phyloP scores from a whole-genome alignment of 2,888 invertebrate genomes.

The Hirtodrosophila confusa region DNA sequence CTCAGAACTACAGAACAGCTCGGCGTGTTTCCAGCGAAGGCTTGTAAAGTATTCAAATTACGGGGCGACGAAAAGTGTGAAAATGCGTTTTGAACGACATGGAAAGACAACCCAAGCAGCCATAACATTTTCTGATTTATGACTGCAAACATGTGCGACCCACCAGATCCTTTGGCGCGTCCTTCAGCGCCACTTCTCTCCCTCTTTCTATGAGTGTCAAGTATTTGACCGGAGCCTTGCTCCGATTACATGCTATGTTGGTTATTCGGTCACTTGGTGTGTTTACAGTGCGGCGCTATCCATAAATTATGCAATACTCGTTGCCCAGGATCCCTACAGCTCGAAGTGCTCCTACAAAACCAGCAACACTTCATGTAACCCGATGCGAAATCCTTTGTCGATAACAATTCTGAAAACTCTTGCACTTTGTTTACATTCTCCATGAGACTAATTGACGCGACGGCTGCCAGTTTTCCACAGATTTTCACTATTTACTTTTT shows the following conservation, averaged over 20 bases:
- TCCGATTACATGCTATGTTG: conserved; percentile 68
- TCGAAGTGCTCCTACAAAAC: neutral
- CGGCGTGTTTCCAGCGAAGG: conserved; percentile 64
- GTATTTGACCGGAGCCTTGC: conserved; percentile 53
- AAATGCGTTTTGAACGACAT: conserved; percentile 80
- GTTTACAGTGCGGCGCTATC: conserved; percentile 76
- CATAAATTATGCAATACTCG: conserved; percentile 75
- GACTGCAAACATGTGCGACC: conserved; percentile 84
- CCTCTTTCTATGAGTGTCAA: conserved; percentile 53
- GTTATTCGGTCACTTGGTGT: conserved; percentile 61
- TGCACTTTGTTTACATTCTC: conserved; percentile 65
- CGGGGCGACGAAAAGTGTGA: conserved; percentile 82
- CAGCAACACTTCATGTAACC: conserved; percentile 43
- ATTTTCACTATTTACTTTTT: conserved; percentile 1
- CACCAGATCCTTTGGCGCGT: conserved; percentile 71
- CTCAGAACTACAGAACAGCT: no score
- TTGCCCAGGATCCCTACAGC: conserved; percentile 16
- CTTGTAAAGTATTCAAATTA: conserved; percentile 78
- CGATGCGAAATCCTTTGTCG: conserved; percentile 69
- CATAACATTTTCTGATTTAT: conserved; percentile 83
- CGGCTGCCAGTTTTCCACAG: conserved; percentile 23
- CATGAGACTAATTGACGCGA: conserved; percentile 72
- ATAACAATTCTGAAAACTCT: conserved; percentile 69
- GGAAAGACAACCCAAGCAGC: conserved; percentile 64
- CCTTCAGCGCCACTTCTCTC: conserved; percentile 77